Evolutionary conservation across 2,113 vertebrate species (phyloP), one percentile per base, ranked within the genome.

Genomic region (Cichladusa arquata): DNA sequence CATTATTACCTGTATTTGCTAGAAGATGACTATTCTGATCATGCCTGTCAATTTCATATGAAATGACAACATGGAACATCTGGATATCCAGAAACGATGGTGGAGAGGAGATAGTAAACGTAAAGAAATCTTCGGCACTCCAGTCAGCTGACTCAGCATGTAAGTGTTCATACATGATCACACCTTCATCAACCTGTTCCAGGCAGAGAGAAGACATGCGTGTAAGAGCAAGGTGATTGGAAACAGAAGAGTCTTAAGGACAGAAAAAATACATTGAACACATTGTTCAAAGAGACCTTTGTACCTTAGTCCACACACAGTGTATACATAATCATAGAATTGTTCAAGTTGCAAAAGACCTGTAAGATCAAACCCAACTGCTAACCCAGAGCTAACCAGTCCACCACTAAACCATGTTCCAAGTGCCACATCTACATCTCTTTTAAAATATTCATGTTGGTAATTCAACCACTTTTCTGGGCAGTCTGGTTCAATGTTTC

Each of bases 1-100:
- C 22, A 19, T 44, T 53, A 90, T 96, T 98, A 99, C 98, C 99
- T 98, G 98, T 98, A 95, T 99, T 99, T 96, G 98, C 98, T 48
- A 99, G 95, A 91, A 99, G 98, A 67, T 33, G 66, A 66, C 98
- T 98, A 60, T 95, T 98, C 77, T 12, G 86, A 91, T 98, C 97
- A 54, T 98, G 97, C 45, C 98, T 97, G 19, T 84, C 91, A 81
- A 98, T 97, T 92, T 99, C 99, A 88, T 98, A 99, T 4, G 99
- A 99, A 97, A 99, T 98, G 47, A 97, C 97, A 73, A 99, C 96
- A 80, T 38, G 96, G 79, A 99, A 99, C 45, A 97, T 97, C 79
- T 98, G 98, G 18, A 96, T 96, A 60, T 98, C 98, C 66, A 99
- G 92, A 85, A 86, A 84, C 69, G 98, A 98, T 36, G 99, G 99